Evolutionary conservation across 2,797 vertebrate species (phyloP).

Genomic region (Psittacula derbiana): DNA sequence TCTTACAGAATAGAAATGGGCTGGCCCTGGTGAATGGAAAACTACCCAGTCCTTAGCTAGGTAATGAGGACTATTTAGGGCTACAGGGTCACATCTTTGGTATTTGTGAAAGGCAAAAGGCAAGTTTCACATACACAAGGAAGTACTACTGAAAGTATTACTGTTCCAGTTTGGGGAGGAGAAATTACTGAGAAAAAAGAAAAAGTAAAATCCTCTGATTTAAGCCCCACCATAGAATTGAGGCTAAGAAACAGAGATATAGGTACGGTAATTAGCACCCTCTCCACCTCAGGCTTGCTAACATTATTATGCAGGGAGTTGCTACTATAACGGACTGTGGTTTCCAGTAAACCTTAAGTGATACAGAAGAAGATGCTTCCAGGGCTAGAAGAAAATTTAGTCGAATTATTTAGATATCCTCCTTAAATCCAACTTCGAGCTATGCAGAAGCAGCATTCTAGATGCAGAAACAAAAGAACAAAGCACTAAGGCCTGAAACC

Average conservation of each 20-base stretch:
- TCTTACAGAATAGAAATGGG: background rate
- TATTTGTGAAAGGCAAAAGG: background rate
- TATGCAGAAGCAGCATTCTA: background rate
- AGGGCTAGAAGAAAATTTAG: background rate
- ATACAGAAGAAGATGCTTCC: background rate
- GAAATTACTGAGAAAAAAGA: background rate
- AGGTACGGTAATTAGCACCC: background rate
- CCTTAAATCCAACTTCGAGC: background rate
- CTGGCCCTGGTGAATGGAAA: background rate
- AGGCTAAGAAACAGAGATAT: background rate
- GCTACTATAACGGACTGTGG: background rate
- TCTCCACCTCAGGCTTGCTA: background rate
- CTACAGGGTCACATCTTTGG: background rate
- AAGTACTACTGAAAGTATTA: background rate
- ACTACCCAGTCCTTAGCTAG: background rate
- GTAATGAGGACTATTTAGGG: background rate
- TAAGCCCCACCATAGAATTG: background rate
- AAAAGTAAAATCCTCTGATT: background rate
- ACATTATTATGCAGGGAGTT: background rate
- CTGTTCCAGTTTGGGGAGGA: background rate
- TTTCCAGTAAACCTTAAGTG: background rate
- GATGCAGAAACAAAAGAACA: background rate
- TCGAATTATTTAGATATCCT: background rate
- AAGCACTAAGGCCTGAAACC: background rate
- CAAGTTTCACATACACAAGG: background rate